Evolutionary conservation across 2,113 vertebrate genomes (phyloP).

Genomic region (Megatriorchis doriae): DNA sequence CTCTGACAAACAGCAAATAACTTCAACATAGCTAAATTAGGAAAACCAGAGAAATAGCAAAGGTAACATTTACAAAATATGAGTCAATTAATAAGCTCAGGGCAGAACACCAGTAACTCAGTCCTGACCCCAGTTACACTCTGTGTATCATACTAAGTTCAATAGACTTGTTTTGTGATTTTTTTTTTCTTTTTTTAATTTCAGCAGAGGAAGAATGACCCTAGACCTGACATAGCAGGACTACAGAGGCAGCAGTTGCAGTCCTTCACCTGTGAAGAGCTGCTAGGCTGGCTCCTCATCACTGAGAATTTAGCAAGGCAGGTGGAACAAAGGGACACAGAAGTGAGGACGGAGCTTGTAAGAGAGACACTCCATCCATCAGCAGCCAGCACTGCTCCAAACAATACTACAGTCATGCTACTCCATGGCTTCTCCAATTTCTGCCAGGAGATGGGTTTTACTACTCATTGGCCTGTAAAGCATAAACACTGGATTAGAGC

Average conservation of each 20-base stretch:
- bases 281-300: background rate
- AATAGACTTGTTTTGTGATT: background rate
- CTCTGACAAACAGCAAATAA: background rate
- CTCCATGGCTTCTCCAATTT: background rate
- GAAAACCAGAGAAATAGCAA: background rate
- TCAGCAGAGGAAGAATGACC: background rate
- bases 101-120: background rate
- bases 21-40: background rate
- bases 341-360: background rate
- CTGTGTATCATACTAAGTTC: background rate
- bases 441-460: background rate
- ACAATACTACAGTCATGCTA: background rate
- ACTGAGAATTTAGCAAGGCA: background rate
- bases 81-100: background rate
- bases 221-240: background rate
- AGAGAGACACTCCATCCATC: background rate
- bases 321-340: background rate
- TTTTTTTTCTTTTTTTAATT: background rate
- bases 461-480: background rate
- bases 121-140: background rate
- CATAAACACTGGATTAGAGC: background rate
- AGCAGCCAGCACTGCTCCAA: background rate
- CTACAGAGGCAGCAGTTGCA: background rate
- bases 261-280: background rate
- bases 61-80: background rate